Conservation (phyloP, 2,113 vertebrate genomes). For the Petaurus breviceps region DNA sequence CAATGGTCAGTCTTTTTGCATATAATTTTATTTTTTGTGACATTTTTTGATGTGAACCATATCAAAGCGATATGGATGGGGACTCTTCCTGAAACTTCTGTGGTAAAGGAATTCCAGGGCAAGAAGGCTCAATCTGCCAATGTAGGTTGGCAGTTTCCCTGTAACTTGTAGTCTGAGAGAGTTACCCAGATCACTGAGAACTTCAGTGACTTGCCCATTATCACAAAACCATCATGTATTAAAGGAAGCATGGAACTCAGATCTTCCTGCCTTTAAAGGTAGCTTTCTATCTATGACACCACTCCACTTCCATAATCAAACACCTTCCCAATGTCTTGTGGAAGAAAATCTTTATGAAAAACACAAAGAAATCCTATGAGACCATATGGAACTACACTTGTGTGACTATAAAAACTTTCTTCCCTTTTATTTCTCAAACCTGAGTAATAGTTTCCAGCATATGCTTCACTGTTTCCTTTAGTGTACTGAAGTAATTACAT, state of each 20-base stretch:
- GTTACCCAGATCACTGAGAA: not conserved
- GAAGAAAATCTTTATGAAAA: not conserved
- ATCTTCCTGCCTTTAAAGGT: not conserved
- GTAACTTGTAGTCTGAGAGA: not conserved
- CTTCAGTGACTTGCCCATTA: not conserved
- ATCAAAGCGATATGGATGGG: not conserved
- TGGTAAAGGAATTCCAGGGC: not conserved
- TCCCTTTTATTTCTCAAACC: not conserved
- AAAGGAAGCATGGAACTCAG: not conserved
- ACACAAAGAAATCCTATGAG: not conserved
- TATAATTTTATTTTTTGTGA: not conserved
- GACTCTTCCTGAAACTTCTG: not conserved
- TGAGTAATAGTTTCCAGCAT: not conserved
- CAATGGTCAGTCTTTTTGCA: not conserved
- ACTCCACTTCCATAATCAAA: not conserved
- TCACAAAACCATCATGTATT: not conserved
- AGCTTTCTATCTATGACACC: not conserved
- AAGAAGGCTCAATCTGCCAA: not conserved
- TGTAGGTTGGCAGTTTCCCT: not conserved
- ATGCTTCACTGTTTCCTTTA: not conserved
- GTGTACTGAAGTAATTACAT: not conserved
- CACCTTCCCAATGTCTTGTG: not conserved
- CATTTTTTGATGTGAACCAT: too few relatives aligned
- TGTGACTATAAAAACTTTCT: not conserved
- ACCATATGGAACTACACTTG: not conserved